phyloP scores from a whole-genome alignment of 2,113 vertebrate species.

The Heliornis fulica region DNA sequence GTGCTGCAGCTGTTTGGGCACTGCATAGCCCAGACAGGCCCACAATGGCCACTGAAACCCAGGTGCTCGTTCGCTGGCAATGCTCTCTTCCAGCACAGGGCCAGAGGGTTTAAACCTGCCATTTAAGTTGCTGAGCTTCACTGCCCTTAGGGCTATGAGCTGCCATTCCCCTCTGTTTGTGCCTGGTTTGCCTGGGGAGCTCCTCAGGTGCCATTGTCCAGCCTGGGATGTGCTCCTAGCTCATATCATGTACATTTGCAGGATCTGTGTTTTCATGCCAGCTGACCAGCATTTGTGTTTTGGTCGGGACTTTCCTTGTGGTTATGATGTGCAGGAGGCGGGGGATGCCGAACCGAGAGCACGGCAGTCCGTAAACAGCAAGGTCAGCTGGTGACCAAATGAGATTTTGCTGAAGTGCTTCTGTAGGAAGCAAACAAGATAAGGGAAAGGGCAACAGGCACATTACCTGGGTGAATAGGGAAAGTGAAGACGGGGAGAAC shows the following conservation, averaged over 20 bases:
- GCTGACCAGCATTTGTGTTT: not conserved
- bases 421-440: not conserved
- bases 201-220: not conserved
- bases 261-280: not conserved
- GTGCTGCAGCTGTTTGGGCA: not conserved
- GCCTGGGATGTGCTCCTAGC: not conserved
- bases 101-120: not conserved
- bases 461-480: not conserved
- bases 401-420: not conserved
- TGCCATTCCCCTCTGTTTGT: not conserved
- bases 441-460: accelerated
- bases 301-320: not conserved
- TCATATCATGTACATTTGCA: not conserved
- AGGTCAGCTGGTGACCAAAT: not conserved
- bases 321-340: not conserved
- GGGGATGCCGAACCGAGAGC: not conserved
- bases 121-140: not conserved
- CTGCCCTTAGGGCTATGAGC: not conserved
- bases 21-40: not conserved
- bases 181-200: not conserved
- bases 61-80: not conserved
- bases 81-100: not conserved
- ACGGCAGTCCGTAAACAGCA: not conserved
- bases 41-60: not conserved
- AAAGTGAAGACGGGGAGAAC: not conserved